Evolutionary conservation across 2,797 vertebrate species (phyloP).

Genomic region (Columba guinea): DNA sequence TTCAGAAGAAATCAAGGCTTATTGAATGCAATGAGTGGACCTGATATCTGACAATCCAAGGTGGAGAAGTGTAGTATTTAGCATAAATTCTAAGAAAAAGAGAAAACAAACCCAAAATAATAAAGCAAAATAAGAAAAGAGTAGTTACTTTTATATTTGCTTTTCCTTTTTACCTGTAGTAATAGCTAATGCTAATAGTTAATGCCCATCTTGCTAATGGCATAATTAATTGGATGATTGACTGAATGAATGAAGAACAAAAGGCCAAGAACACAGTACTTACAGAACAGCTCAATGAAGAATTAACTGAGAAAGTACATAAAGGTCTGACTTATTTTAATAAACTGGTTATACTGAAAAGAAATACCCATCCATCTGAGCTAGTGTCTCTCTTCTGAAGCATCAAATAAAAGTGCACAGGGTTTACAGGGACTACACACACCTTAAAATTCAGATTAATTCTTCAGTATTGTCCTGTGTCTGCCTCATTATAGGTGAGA

Average conservation of each 20-base stretch:
- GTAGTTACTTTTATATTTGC: neutral
- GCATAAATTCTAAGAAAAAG: neutral
- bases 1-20: neutral
- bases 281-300: neutral
- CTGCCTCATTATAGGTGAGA: neutral
- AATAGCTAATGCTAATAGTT: neutral
- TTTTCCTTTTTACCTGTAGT: neutral
- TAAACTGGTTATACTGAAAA: neutral
- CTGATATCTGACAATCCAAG: neutral
- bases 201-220: neutral
- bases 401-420: neutral
- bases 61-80: neutral
- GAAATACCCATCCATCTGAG: neutral
- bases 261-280: neutral
- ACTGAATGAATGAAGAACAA: slow-evolving; percentile 25
- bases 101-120: neutral
- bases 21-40: neutral
- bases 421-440: neutral
- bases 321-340: slow-evolving; percentile 16
- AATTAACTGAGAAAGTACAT: slow-evolving; percentile 34
- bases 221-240: slow-evolving; percentile 35
- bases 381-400: neutral
- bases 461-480: neutral
- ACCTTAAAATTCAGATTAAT: neutral
- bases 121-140: neutral